Base-by-base conservation (phyloP, 2,797 vertebrate species). In the Propithecus deckenii region DNA sequence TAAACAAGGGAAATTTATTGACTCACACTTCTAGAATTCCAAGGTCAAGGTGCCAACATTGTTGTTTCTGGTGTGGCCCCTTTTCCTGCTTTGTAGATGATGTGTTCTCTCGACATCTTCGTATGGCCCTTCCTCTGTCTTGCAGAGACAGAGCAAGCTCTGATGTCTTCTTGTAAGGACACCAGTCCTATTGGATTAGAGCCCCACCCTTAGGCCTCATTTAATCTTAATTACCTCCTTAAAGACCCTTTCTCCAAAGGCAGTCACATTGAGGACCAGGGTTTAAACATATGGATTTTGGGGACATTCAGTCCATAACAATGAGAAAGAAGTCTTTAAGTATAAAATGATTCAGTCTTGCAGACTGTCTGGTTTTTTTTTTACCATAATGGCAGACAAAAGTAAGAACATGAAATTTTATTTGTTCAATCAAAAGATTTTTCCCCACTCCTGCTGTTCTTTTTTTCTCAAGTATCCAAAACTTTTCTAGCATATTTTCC, bases 401-500 rank as follows among this genome's bases (percentile, higher is more conserved):
- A 93, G 65, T 17, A 65, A 86, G 41, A 57, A 41, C 13, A 35
- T 76, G n/a, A 75, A 91, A 67, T 79, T 86, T 48, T 74, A 88
- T 84, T 89, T 79, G 25, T 96, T 92, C 48, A 65, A 52, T 38
- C 18, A 55, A 63, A 86, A 88, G 28, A 84, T 57, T 84, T 89
- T 89, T 93, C 20, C 94, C 50, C 13, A 67, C 50, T 50, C 18
- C 13, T 78, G 22, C 38, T 89, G 10, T 59, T 92, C 35, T 94
- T 81, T 88, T 25, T 75, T 85, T 92, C 48, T 92, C 25, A 88
- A 59, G 35, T 76, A 28, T 57, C 30, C 22, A 55, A 67, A 80
- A 57, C 22, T 25, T 91, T 94, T 61, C 74, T 90, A 78, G 13
- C 20, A 23, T 89, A 30, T 14, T 95, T 97, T 78, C 71, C 46